Percentiles rank a stretch among this genome's conserved stretches.
Evolutionary conservation across 2,113 vertebrate genomes (phyloP).

Genomic region (Stictonetta naevosa): DNA sequence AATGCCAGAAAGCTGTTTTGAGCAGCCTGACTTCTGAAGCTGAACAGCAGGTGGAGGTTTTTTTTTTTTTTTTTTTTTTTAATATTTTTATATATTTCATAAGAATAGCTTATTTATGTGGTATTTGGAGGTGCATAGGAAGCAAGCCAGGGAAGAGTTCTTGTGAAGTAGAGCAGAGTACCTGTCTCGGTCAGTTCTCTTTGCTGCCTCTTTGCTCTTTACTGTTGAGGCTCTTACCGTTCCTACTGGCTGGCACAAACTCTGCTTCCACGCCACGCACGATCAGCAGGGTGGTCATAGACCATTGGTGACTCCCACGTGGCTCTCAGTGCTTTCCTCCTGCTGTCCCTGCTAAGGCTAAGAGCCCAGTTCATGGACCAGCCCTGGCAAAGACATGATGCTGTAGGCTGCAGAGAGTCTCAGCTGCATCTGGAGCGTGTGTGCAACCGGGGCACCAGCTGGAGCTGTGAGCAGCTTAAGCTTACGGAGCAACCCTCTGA

Average conservation of each 20-base stretch:
- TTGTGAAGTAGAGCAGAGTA: background rate
- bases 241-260: fast-evolving
- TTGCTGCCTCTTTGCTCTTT: fast-evolving
- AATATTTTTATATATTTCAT: no score
- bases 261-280: fast-evolving
- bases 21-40: background rate
- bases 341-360: background rate
- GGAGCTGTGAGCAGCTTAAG: background rate
- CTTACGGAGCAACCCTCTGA: background rate
- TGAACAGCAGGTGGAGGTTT: background rate
- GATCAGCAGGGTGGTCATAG: background rate
- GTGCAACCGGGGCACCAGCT: background rate
- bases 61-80: background rate
- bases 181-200: background rate
- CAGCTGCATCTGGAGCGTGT: background rate
- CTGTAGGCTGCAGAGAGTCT: background rate
- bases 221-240: background rate
- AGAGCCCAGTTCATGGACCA: fast-evolving
- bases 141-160: background rate
- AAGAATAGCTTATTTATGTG: background rate
- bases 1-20: background rate
- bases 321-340: fast-evolving
- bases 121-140: background rate
- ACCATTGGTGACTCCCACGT: fast-evolving
- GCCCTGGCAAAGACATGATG: no score